Base-by-base conservation (phyloP, 1,140 invertebrate species). In the Drosophila albomicans region DNA sequence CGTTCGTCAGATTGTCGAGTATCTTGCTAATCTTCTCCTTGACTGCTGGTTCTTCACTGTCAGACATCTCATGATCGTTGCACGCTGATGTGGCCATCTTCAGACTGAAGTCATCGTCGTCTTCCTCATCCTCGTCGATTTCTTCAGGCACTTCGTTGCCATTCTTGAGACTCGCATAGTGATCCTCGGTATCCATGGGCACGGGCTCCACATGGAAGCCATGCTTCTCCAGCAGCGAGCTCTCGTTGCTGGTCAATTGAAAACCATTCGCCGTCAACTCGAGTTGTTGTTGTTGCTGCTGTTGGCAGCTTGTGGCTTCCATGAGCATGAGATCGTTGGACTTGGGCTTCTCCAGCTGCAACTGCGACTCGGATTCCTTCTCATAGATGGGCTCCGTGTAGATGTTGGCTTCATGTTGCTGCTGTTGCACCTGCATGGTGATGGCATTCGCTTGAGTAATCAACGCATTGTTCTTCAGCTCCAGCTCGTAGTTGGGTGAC, bases 1-100 rank as follows among this genome's bases (percentile, higher is more conserved):
- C 91, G 61, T 91, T 92, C 5, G 92, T 92, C 5, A 92, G 59
- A 57, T 92, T 92, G 51, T 92, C 91, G 3, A 92, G 73, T 30
- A 92, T 92, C 57, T 92, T 92, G 52, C 81, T 88, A 6, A 92
- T 92, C 67, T 92, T 92, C 11, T 92, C 91, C 63, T 92, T 92
- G 0, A 92, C 91, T 0, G 86, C 91, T 0, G 91, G 91, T 51
- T 89, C 86, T 20, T 92, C 91, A 38, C 82, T 88, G 41, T 92
- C 91, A 2, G 91, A 92, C 71, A 92, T 90, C 4, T 91, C 91
- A 28, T 91, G 87, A 11, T 91, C 87, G 15, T 85, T 85, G 62
- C 79, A 81, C 11, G 80, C 81, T 0, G 79, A 82, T 1, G 84
- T 81, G 1, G 87, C 87, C 87, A 92, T 92, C 41, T 92, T 91